Evolutionary conservation across 2,888 invertebrate genomes (phyloP), one percentile per base, ranked within the genome.

Genomic region (Thereva unica): DNA sequence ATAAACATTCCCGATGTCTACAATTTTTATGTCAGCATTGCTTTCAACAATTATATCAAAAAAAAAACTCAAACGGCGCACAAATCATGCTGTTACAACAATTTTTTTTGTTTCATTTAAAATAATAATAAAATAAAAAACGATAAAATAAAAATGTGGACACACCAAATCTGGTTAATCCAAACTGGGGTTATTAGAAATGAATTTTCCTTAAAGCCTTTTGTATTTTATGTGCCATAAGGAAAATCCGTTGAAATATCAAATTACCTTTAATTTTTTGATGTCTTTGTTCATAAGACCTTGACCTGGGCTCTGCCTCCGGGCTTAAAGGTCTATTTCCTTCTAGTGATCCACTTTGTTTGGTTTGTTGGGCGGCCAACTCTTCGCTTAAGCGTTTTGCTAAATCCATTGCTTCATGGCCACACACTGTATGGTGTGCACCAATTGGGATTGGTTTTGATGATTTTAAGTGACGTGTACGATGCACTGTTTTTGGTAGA

Each of bases 391-490:
- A 83, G 1, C 89, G 82, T 75, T 89, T 90, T 2, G 91, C 91
- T 69, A 92, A 78, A 71, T 90, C 84, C 73, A 88, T 87, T 34
- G 91, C 91, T 80, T 92, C 92, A 76, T 91, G 91, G 0, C 91
- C 92, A 73, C 89, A 88, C 59, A 91, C 91, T 8, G 91, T 92
- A 80, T 89, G 89, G 75, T 89, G 81, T 2, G 79, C 71, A 1
- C 80, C 80, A 65, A 91, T 91, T 3, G 91, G 90, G 75, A 91
- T 91, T 0, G 91, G 91, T 76, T 89, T 89, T 0, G 90, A 90
- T 41, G 84, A 81, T 72, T 87, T 86, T 12, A 84, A 72, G 73
- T 85, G 81, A 76, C 71, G 83, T 10, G 75, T 71, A 5, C 75
- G 75, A 42, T 72, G 66, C 77, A 75, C 83, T 80, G 5, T 78